Evolutionary conservation across 1,140 invertebrate species (phyloP), one percentile per base, ranked within the genome.

Genomic region (Gryllus bimaculatus): DNA sequence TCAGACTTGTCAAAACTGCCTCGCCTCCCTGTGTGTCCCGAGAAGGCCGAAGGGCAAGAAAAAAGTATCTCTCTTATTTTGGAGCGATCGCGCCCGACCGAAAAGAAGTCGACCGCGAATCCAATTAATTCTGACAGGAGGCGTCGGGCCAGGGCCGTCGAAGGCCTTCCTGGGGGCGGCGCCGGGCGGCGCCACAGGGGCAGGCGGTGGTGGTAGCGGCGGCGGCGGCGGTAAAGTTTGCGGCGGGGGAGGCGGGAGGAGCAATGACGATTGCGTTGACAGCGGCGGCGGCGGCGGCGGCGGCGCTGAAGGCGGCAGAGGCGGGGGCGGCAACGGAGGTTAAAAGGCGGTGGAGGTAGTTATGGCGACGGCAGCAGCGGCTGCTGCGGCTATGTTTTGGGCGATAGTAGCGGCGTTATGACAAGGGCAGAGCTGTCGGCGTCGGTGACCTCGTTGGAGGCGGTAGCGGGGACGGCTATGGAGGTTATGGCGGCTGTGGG

Each of bases 41-140:
- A 66, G 18, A 7, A 10, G 7, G 10, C 18, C 10, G 54, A 18
- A 18, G 10, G 10, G 10, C 10, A 66, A 18, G 54, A 10, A 66
- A 66, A 13, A 66, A 7, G 15, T 15, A 54, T 54, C 15, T 18
- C 0, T 18, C 54, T 66, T 66, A 66, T 66, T 66, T 66, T 18
- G 1, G 18, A 13, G 10, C 54, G 54, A 66, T 66, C 18, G 54
- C 18, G 54, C 18, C 7, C 10, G 54, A 2, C 10, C 10, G 10
- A 13, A 13, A 7, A 66, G 18, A 66, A 66, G 10, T 10, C 54
- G 18, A 18, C 10, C 18, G 7, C 54, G 54, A 13, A 66, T 66
- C 54, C 54, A 66, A 66, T 66, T 66, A 66, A 66, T 66, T 66
- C 54, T 66, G 54, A 66, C 54, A 66, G 54, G 54, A 18, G 54